A percentile compares a stretch with the other conserved stretches of the same genome.
phyloP scores from a whole-genome alignment of 2,113 vertebrate species.

The Macrotus californicus region DNA sequence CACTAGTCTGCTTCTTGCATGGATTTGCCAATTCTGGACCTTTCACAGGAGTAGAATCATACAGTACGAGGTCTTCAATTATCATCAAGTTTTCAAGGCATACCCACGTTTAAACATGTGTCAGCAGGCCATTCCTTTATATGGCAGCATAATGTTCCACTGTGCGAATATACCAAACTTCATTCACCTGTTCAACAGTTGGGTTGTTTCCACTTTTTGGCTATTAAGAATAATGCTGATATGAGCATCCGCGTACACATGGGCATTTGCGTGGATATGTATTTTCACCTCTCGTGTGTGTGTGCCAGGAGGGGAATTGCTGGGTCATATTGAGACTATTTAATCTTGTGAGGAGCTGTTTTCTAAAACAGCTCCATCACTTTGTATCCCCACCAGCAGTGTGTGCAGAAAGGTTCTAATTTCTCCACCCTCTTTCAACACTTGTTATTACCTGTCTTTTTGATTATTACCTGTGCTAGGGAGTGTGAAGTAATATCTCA shows the following conservation, averaged over 20 bases:
- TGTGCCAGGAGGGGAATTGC: background rate
- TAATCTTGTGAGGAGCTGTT: background rate
- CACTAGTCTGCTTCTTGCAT: background rate
- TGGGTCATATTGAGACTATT: background rate
- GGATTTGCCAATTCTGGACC: background rate
- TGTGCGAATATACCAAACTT: background rate
- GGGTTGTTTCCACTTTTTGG: background rate
- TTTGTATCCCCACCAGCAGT: background rate
- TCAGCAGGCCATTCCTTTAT: background rate
- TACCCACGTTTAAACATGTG: background rate
- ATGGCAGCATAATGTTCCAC: background rate
- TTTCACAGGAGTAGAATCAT: background rate
- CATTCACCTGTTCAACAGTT: background rate
- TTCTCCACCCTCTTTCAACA: background rate
- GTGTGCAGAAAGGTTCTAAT: background rate
- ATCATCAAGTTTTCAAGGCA: background rate
- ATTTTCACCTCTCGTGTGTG: background rate
- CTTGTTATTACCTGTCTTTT: background rate
- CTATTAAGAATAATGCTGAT: background rate
- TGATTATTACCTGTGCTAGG: background rate
- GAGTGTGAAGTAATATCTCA: background rate
- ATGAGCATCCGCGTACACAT: background rate
- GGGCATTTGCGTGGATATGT: background rate
- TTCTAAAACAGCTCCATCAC: background rate
- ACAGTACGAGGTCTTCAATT: background rate